These are phyloP conservation scores for Exocentrus adspersus DNA, from an alignment of 2,888 invertebrate species.

Conservation along the genomic window DNA sequence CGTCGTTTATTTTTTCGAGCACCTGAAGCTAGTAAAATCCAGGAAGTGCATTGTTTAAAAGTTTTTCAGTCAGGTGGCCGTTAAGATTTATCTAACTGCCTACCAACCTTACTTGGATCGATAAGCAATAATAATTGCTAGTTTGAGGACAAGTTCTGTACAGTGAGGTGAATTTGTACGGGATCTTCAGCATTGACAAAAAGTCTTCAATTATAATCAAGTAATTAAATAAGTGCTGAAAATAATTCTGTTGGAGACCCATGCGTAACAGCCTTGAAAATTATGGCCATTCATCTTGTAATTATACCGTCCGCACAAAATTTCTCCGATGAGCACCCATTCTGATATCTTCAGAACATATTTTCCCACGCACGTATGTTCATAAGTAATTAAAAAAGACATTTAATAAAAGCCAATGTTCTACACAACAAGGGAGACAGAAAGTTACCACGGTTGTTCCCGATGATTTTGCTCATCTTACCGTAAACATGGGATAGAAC, in stretches of 20 bases:
- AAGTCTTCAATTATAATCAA: no score
- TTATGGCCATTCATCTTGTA: not conserved
- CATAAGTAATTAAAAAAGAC: slow-evolving; percentile 25
- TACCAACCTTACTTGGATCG: slow-evolving; percentile 37
- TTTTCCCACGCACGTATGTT: slow-evolving; percentile 26
- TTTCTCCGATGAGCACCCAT: not conserved
- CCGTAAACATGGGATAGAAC: slow-evolving; percentile 46
- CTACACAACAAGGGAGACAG: slow-evolving; percentile 17
- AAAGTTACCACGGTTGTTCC: slow-evolving; percentile 43
- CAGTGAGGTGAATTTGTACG: no score
- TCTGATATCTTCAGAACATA: not conserved
- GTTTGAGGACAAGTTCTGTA: no score
- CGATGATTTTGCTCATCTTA: slow-evolving; percentile 45
- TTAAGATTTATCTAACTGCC: slow-evolving; percentile 39
- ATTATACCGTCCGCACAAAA: not conserved
- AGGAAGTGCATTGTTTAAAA: slow-evolving; percentile 42
- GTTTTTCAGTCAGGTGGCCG: slow-evolving; percentile 30
- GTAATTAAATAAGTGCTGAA: no score
- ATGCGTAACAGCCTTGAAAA: not conserved
- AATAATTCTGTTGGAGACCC: slow-evolving; percentile 35
- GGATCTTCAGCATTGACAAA: no score
- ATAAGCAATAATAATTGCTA: slow-evolving; percentile 39
- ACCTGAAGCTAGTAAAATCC: slow-evolving; percentile 40
- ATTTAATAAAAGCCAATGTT: slow-evolving; percentile 25
- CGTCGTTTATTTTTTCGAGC: slow-evolving; percentile 26